These are phyloP conservation scores for Pelecanus crispus DNA, from an alignment of 2,113 vertebrate species.

Conservation along the genomic window DNA sequence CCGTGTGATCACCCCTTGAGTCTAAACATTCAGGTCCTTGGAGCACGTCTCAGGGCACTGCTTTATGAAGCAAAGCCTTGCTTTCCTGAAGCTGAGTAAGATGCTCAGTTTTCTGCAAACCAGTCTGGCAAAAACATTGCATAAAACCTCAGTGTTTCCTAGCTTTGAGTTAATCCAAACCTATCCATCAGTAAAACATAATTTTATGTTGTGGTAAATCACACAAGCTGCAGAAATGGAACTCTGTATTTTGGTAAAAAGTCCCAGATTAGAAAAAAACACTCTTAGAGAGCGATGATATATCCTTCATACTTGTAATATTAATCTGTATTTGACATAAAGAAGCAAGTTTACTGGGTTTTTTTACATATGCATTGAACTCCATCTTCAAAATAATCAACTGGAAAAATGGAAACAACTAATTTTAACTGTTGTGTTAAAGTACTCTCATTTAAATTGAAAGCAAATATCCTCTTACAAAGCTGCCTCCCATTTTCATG, in stretches of 20 bases:
- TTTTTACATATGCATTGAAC: not conserved
- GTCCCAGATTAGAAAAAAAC: not conserved
- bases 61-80: not conserved
- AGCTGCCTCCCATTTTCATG: constrained; percentile 5
- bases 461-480: not conserved
- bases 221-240: not conserved
- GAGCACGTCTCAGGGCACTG: not conserved
- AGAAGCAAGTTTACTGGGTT: not conserved
- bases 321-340: not conserved
- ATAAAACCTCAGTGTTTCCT: not conserved
- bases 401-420: constrained; percentile 28
- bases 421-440: constrained; percentile 23
- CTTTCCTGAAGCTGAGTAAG: not conserved
- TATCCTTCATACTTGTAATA: not conserved
- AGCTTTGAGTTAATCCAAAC: not conserved
- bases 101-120: not conserved
- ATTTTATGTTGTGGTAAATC: not conserved
- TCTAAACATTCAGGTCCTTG: not conserved
- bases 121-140: not conserved
- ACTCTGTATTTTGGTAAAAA: not conserved
- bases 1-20: not conserved
- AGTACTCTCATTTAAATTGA: constrained; percentile 25
- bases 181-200: not conserved
- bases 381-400: constrained; percentile 29
- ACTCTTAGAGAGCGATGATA: not conserved